Evolutionary conservation across 2,888 invertebrate species (phyloP), one percentile per base, ranked within the genome.

Genomic region (Erpobdella octoculata): DNA sequence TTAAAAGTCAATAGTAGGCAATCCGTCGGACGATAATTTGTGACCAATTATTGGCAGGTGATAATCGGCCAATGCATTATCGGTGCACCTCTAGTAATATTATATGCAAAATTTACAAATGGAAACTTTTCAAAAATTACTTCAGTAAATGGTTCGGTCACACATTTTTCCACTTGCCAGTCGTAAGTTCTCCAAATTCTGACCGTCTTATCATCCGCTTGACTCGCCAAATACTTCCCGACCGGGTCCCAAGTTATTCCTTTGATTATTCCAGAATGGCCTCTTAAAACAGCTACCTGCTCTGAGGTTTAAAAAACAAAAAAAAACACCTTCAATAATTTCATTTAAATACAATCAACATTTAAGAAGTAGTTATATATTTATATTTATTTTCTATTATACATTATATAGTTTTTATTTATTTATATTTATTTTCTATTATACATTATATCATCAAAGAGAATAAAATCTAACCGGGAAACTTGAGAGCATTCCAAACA

Each of bases 191-290:
- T 88, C 98, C 98, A 77, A 3, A 98, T 89, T 79, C 92, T 87
- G 31, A 98, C 84, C 21, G 92, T 91, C 79, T 92, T 92, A 82
- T 97, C 97, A 83, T 96, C 96, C 0, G 94, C 93, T 83, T 85
- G 96, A 41, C 94, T 92, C 0, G 97, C 95, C 73, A 99, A 84
- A 82, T 93, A 97, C 84, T 94, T 94, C 0, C 97, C 97, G 62
- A 94, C 91, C 1, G 98, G 98, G 85, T 98, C 98, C 96, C 97
- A 98, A 4, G 94, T 90, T 0, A 98, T 91, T 8, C 98, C 98
- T 85, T 97, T 96, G 2, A 97, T 96, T 76, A 96, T 86, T 0
- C 95, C 93, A 59, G 81, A 80, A 77, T 98, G 97, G 0, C 93
- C 95, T 78, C 89, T 90, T 12, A 97, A 85, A 12, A 90, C 89